Conservation (phyloP, 2,888 invertebrate genomes). For the Bruchidius siliquastri region DNA sequence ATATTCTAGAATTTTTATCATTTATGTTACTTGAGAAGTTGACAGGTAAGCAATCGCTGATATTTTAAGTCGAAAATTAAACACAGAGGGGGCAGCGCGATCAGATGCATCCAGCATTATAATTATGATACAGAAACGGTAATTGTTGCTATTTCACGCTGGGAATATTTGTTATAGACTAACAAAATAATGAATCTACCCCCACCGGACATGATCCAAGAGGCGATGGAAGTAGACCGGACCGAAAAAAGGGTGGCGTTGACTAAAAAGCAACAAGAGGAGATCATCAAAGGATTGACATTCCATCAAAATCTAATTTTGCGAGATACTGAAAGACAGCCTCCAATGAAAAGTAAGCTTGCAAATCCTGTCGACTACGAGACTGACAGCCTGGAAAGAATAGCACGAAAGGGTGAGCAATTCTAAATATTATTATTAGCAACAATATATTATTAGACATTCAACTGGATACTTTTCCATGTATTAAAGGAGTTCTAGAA, state of each 20-base stretch:
- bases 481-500: too few relatives aligned
- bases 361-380: slow-evolving; percentile 56
- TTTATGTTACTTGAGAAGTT: too few relatives aligned
- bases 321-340: slow-evolving; percentile 4
- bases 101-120: background rate
- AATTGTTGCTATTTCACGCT: too few relatives aligned
- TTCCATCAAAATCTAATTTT: slow-evolving; percentile 26
- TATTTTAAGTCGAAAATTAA: too few relatives aligned
- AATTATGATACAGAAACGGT: too few relatives aligned
- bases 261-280: slow-evolving; percentile 56
- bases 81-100: too few relatives aligned
- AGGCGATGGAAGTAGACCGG: slow-evolving; percentile 57
- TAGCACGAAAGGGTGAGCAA: slow-evolving; percentile 20
- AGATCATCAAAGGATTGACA: slow-evolving; percentile 55
- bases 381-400: slow-evolving; percentile 68
- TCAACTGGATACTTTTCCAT: too few relatives aligned
- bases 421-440: slow-evolving; percentile 5
- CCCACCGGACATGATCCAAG: slow-evolving; percentile 62
- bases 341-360: slow-evolving; percentile 9
- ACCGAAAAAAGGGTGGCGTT: slow-evolving; percentile 45
- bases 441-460: too few relatives aligned
- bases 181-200: slow-evolving; percentile 30
- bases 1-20: too few relatives aligned
- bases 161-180: too few relatives aligned
- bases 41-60: too few relatives aligned